These are phyloP conservation scores for Percopsis transmontana DNA, from an alignment of 2,113 vertebrate species.

Conservation along the genomic window DNA sequence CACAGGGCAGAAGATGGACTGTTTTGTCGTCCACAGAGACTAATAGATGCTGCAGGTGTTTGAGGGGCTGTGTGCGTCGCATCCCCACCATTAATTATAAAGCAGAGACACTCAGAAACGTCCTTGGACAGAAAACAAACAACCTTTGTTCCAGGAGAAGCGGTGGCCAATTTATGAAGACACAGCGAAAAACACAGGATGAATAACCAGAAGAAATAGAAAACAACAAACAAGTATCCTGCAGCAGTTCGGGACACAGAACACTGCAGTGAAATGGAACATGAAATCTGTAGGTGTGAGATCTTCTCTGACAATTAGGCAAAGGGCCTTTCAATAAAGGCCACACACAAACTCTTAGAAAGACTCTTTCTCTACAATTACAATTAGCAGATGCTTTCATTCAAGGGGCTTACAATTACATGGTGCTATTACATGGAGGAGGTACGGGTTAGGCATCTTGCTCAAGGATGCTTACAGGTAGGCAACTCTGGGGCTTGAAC, in stretches of 20 bases:
- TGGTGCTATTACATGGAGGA: no score
- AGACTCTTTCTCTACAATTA: no score
- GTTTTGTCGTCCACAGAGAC: conserved; percentile 21
- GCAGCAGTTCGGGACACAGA: not conserved
- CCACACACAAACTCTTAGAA: not conserved
- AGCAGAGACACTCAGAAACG: conserved; percentile 21
- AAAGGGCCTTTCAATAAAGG: not conserved
- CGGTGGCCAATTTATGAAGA: conserved; percentile 32
- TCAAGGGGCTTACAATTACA: no score
- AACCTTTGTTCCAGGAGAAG: conserved; percentile 35
- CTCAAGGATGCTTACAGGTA: no score
- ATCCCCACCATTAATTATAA: conserved; percentile 49
- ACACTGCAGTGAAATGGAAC: not conserved
- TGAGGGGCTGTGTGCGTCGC: conserved; percentile 24
- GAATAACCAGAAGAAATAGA: not conserved
- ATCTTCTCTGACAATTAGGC: not conserved
- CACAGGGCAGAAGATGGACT: conserved; percentile 12
- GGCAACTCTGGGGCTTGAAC: no score
- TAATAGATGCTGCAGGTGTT: conserved; percentile 16
- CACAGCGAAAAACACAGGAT: conserved; percentile 20
- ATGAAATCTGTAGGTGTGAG: not conserved
- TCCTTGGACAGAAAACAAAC: conserved; percentile 46
- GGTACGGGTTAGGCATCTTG: no score
- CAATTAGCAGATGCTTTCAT: no score
- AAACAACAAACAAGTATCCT: not conserved